phyloP scores from a whole-genome alignment of 2,113 vertebrate genomes.

The Plotosus lineatus region DNA sequence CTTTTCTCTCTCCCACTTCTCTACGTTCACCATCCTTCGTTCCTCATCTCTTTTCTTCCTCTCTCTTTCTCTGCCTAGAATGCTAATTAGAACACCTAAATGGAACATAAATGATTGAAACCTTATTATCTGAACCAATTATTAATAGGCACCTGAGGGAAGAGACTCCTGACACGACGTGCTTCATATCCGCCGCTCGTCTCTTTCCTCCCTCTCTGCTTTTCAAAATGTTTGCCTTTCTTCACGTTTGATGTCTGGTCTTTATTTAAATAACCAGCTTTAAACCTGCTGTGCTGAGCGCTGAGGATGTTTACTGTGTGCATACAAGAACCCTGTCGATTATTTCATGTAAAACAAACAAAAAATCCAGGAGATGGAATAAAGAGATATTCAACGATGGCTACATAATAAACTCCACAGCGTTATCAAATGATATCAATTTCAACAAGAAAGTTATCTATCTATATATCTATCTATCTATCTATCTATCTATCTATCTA shows the following conservation, averaged over 20 bases:
- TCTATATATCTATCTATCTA: no score
- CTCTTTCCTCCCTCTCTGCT: conserved; percentile 23
- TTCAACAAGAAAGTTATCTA: no score
- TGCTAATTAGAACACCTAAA: conserved; percentile 59
- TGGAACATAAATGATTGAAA: conserved; percentile 59
- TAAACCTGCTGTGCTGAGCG: not conserved
- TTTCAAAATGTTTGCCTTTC: conserved; percentile 43
- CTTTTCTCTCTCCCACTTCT: conserved; percentile 30
- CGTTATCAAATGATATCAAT: no score
- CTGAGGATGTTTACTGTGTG: not conserved
- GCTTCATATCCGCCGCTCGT: conserved; percentile 41
- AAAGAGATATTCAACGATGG: no score
- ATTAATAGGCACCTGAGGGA: conserved; percentile 52
- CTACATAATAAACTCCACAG: no score
- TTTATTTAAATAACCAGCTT: conserved; percentile 6
- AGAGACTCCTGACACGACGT: conserved; percentile 46
- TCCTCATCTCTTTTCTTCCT: conserved; percentile 7
- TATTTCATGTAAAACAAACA: not conserved
- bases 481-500: no score
- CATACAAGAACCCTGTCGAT: not conserved
- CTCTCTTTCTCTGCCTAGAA: conserved; percentile 32
- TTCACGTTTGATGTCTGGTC: conserved; percentile 5
- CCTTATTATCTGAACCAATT: conserved; percentile 56
- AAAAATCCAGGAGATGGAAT: no score
- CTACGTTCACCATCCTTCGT: conserved; percentile 13